These are phyloP conservation scores for Todiramphus saurophagus DNA, from an alignment of 2,113 vertebrate genomes.

Conservation along the genomic window DNA sequence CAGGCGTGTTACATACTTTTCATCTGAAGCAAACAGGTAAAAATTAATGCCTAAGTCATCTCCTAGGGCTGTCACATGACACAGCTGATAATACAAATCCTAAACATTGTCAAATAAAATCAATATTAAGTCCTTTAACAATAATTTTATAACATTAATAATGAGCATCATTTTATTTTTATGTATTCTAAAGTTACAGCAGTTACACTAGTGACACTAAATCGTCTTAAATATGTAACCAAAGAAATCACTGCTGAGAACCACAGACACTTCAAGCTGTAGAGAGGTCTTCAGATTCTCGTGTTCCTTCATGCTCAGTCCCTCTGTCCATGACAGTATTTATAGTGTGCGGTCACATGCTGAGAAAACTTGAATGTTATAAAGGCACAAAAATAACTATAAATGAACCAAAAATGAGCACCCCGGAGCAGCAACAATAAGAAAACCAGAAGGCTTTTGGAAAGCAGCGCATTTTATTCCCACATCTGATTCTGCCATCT, in stretches of 20 bases:
- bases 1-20: neutral
- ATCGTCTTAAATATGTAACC: neutral
- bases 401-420: conserved; percentile 31
- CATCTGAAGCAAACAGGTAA: neutral
- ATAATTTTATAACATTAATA: neutral
- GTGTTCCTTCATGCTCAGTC: neutral
- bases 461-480: conserved; percentile 51
- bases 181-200: neutral
- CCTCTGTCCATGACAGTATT: neutral
- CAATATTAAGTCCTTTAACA: neutral
- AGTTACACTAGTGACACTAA: neutral
- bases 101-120: neutral
- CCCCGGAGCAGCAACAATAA: neutral
- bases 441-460: conserved; percentile 43
- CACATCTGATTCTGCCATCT: conserved; percentile 2
- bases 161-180: neutral
- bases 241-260: neutral
- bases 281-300: neutral
- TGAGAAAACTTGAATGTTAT: neutral
- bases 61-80: neutral
- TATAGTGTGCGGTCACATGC: neutral
- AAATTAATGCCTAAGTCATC: neutral
- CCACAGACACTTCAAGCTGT: neutral
- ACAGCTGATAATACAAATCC: neutral
- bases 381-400: conserved; percentile 30